Evolutionary conservation across 2,113 vertebrate genomes (phyloP).

Genomic region (Prunella fulvescens): DNA sequence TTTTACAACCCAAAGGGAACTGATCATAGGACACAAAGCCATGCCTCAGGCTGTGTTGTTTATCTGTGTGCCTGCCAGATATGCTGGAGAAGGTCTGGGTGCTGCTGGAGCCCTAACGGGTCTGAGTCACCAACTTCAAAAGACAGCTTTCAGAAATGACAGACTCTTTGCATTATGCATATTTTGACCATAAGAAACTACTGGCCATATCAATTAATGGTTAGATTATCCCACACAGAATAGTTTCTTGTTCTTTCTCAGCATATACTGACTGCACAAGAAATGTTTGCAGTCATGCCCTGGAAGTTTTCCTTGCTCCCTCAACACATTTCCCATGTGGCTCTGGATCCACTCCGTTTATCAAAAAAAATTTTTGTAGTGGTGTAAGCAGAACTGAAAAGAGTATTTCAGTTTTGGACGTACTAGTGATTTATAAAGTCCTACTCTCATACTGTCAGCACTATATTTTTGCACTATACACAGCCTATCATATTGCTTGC

Average conservation of each 20-base stretch:
- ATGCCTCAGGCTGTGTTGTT: rapidly evolving
- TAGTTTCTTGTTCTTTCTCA: not conserved
- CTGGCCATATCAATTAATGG: not conserved
- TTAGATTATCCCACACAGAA: not conserved
- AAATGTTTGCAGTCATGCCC: not conserved
- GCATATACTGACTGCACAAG: not conserved
- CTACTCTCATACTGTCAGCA: not conserved
- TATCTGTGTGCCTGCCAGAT: not conserved
- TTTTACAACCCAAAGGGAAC: not conserved
- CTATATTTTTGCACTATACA: not conserved
- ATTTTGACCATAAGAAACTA: not conserved
- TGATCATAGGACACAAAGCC: not conserved
- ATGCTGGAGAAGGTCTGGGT: not conserved
- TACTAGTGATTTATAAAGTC: not conserved
- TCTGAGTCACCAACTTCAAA: not conserved
- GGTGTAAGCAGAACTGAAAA: not conserved
- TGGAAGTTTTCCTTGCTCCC: not conserved
- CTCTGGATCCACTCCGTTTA: not conserved
- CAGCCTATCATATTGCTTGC: not conserved
- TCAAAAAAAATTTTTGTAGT: not conserved
- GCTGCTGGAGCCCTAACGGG: not conserved
- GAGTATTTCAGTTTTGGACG: not conserved
- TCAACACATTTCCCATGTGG: not conserved
- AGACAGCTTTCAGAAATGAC: not conserved
- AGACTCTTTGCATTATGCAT: not conserved